Evolutionary conservation across 2,888 invertebrate genomes (phyloP), one percentile per base, ranked within the genome.

Genomic region (Drosophila picticornis): DNA sequence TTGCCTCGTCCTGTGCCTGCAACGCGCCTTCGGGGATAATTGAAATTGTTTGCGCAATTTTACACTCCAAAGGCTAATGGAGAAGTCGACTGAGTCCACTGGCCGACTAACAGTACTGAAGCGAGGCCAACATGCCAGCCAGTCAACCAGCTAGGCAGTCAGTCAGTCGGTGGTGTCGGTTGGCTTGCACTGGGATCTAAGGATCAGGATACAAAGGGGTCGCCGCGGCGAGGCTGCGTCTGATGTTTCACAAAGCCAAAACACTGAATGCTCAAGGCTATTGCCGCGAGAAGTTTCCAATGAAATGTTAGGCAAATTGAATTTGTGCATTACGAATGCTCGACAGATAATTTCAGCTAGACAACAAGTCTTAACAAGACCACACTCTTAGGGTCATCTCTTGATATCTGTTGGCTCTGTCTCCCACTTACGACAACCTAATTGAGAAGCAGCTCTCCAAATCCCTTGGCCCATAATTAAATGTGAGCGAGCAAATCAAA

Each of bases 21-120:
- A 82, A 73, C 81, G 88, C 82, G 88, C 87, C 87, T 88, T 89
- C 72, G 80, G 90, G 90, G 74, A 87, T 90, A 90, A 91, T 90
- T 90, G 90, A 91, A 91, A 91, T 91, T 89, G 91, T 89, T 90
- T 91, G 90, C 90, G 83, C 91, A 91, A 90, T 91, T 90, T 90
- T 81, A 90, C 90, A 91, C 90, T 90, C 84, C 79, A 91, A 85
- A 80, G 86, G 81, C 85, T 91, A 91, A 88, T 90, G 88, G 84
- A 91, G 90, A 83, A 82, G 81, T 84, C 87, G 90, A 88, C 88
- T 88, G 79, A 90, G 84, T 88, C 86, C 75, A 85, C 84, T 83
- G 80, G 73, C 68, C 72, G 70, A 66, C 85, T 80, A 87, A 82
- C 84, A 74, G 79, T 81, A 58, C 82, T 75, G 77, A 83, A 69